Conservation (phyloP, 2,797 vertebrate species). For the Xerus rutilus region DNA sequence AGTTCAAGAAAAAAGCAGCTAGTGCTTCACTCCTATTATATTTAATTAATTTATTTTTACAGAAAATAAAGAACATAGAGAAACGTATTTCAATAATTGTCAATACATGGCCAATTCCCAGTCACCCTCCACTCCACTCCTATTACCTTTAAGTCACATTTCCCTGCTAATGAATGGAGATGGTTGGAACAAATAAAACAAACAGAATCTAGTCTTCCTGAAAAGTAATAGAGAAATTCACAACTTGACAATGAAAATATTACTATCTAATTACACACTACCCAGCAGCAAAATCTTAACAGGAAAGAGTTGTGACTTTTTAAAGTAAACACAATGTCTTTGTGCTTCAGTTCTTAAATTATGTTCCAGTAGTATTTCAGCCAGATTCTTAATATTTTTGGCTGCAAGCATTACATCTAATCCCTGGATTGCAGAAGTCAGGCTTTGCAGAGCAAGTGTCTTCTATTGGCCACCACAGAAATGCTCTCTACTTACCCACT, state of each 20-base stretch:
- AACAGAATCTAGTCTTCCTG: neutral
- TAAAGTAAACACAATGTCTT: slow-evolving; percentile 5
- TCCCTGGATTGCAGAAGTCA: neutral
- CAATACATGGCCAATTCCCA: neutral
- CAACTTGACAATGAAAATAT: neutral
- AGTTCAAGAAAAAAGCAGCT: slow-evolving; percentile 39
- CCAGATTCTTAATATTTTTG: slow-evolving; percentile 33
- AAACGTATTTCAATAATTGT: slow-evolving; percentile 8
- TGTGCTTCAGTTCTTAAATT: neutral
- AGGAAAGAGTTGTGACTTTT: neutral
- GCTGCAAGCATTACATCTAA: neutral
- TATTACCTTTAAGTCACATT: slow-evolving; percentile 38
- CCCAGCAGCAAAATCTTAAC: neutral
- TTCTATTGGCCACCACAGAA: neutral
- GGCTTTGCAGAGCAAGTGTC: neutral
- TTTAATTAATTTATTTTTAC: neutral
- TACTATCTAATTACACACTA: neutral
- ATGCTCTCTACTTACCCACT: neutral
- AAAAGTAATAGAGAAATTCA: slow-evolving; percentile 2
- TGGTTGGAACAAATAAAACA: slow-evolving; percentile 17
- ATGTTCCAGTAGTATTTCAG: neutral
- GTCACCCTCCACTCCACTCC: neutral
- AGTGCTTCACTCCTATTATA: neutral
- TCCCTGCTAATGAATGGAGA: neutral
- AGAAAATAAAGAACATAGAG: neutral